A percentile compares a stretch with the other conserved stretches of the same genome.
Evolutionary conservation across 2,888 invertebrate species (phyloP).

Genomic region (Drosophila mimetica): DNA sequence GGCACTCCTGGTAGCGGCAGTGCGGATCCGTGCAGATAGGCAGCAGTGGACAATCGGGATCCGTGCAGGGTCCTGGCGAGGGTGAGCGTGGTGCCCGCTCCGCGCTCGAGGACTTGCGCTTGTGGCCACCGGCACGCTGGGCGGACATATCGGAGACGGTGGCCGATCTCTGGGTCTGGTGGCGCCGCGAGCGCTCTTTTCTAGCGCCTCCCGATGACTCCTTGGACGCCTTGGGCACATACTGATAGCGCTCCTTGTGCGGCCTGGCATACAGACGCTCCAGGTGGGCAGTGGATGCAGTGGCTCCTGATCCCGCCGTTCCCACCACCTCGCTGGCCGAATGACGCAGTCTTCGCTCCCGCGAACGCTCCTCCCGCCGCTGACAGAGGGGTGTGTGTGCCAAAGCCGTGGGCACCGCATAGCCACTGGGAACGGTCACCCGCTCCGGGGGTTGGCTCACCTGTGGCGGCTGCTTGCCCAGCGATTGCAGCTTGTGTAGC

Average conservation of each 20-base stretch:
- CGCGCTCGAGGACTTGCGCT: slow-evolving; percentile 84
- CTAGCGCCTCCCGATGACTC: slow-evolving; percentile 58
- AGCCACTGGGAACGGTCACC: slow-evolving; percentile 61
- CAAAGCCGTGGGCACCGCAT: slow-evolving; percentile 63
- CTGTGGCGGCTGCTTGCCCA: slow-evolving; percentile 73
- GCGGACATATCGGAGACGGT: slow-evolving; percentile 84
- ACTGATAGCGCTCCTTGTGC: slow-evolving; percentile 83
- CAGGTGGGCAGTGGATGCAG: slow-evolving; percentile 59
- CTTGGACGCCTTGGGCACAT: slow-evolving; percentile 81
- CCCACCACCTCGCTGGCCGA: slow-evolving; percentile 84
- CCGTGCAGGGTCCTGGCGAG: slow-evolving; percentile 84
- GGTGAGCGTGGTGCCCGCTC: slow-evolving; percentile 83
- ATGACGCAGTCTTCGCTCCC: slow-evolving; percentile 80
- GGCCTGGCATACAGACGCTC: slow-evolving; percentile 83
- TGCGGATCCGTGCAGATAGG: slow-evolving; percentile 84
- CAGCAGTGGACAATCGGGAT: slow-evolving; percentile 83
- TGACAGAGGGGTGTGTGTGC: slow-evolving; percentile 82
- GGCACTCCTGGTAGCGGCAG: slow-evolving; percentile 83
- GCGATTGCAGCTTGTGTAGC: slow-evolving; percentile 81
- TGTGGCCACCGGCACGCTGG: slow-evolving; percentile 73
- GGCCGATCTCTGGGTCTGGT: slow-evolving; percentile 84
- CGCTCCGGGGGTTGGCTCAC: neutral
- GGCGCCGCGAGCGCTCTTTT: slow-evolving; percentile 83
- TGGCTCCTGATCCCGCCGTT: slow-evolving; percentile 45
- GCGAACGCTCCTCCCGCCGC: slow-evolving; percentile 82